A percentile compares a stretch with the other conserved stretches of the same genome.
phyloP scores from a whole-genome alignment of 2,113 vertebrate genomes.

The Parotia lawesii region DNA sequence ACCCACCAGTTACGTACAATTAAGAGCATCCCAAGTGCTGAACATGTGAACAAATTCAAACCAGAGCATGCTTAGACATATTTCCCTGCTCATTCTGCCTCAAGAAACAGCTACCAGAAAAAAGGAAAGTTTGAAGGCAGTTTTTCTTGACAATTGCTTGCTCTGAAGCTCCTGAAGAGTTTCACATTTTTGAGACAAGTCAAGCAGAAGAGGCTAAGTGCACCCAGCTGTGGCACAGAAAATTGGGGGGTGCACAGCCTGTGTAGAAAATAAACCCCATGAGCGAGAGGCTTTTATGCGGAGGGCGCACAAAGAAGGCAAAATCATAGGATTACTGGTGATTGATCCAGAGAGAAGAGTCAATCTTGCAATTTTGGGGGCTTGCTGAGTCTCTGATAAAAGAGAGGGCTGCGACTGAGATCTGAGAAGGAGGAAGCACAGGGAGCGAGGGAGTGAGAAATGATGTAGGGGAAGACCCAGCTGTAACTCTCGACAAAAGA shows the following conservation, averaged over 20 bases:
- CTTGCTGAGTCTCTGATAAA: conserved; percentile 34
- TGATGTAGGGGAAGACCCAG: background rate
- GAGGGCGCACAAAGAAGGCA: conserved; percentile 1
- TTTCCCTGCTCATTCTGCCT: background rate
- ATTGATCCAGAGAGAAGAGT: background rate
- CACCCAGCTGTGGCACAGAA: conserved; percentile 13
- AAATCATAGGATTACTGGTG: background rate
- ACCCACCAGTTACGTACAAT: background rate
- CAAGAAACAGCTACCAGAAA: background rate
- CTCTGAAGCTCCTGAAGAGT: conserved; percentile 13
- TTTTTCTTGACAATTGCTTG: conserved; percentile 11
- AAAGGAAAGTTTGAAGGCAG: background rate
- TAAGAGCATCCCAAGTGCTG: background rate
- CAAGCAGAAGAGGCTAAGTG: conserved; percentile 25
- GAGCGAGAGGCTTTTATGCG: background rate
- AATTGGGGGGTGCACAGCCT: background rate
- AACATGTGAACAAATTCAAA: background rate
- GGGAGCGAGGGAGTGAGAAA: background rate
- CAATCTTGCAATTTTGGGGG: background rate
- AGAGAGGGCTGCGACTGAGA: background rate
- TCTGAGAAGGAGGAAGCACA: background rate
- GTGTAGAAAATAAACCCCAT: background rate
- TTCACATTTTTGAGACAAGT: conserved; percentile 26
- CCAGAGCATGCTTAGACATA: background rate
- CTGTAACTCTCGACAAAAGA: background rate